These are phyloP conservation scores for Eurystomus glaucurus DNA, from an alignment of 2,797 vertebrate species.

Conservation along the genomic window DNA sequence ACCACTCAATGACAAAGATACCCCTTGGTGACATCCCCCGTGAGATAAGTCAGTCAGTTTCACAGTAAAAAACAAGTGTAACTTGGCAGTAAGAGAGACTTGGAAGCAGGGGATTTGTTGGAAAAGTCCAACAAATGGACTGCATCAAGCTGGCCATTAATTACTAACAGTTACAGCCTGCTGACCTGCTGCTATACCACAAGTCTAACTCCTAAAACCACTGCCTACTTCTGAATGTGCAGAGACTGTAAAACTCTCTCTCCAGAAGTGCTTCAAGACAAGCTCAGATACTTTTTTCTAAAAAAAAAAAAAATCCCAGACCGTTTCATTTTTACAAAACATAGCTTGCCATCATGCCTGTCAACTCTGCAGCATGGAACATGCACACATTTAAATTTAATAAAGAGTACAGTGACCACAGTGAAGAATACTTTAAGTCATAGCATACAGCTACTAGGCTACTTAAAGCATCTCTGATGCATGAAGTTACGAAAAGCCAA, in stretches of 20 bases:
- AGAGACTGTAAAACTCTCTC: not conserved
- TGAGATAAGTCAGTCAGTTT: not conserved
- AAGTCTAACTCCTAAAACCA: not conserved
- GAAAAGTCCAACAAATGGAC: not conserved
- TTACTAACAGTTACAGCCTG: not conserved
- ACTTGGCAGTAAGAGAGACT: not conserved
- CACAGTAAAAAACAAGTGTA: not conserved
- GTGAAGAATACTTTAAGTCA: not conserved
- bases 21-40: not conserved
- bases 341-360: not conserved
- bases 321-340: not conserved
- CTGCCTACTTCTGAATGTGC: not conserved
- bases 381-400: not conserved
- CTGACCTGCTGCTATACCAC: not conserved
- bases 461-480: not conserved
- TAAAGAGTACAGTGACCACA: not conserved
- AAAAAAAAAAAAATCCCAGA: no score
- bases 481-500: not conserved
- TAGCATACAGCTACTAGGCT: not conserved
- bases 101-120: not conserved
- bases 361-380: not conserved
- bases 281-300: not conserved
- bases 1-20: accelerated
- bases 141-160: not conserved
- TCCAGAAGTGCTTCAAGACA: not conserved